Conservation (phyloP, 2,113 vertebrate genomes). For the Falcunculus frontatus region DNA sequence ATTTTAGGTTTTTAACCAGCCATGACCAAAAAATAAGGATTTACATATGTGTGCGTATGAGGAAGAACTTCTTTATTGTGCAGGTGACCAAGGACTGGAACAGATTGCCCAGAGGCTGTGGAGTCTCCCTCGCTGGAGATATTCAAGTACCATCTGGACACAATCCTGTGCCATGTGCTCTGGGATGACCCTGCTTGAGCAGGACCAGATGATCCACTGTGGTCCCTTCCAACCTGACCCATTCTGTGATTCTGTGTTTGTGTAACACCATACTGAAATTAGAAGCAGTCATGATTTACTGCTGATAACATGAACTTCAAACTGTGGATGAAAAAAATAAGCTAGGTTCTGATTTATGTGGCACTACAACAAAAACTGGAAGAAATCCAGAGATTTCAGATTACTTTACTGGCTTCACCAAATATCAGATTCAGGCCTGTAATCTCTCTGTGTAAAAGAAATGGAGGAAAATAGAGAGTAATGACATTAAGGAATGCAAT, state of each 20-base stretch:
- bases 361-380: constrained; percentile 4
- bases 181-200: neutral
- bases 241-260: neutral
- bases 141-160: neutral
- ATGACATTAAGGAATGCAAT: constrained; percentile 54
- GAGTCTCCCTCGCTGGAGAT: neutral
- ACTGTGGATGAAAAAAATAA: neutral
- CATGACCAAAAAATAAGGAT: neutral
- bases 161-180: neutral
- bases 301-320: neutral
- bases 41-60: neutral
- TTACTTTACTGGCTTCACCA: constrained; percentile 9
- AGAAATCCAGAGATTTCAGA: constrained; percentile 21
- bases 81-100: neutral
- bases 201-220: neutral
- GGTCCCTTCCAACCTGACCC: neutral
- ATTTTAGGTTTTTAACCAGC: neutral
- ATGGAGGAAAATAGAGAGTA: constrained; percentile 17
- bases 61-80: neutral
- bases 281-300: neutral
- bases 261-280: neutral
- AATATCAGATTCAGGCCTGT: constrained; percentile 30
- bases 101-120: neutral
- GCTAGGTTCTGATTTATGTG: neutral
- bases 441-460: constrained; percentile 17